phyloP scores from a whole-genome alignment of 2,888 invertebrate genomes.

The Lycia hirtaria region DNA sequence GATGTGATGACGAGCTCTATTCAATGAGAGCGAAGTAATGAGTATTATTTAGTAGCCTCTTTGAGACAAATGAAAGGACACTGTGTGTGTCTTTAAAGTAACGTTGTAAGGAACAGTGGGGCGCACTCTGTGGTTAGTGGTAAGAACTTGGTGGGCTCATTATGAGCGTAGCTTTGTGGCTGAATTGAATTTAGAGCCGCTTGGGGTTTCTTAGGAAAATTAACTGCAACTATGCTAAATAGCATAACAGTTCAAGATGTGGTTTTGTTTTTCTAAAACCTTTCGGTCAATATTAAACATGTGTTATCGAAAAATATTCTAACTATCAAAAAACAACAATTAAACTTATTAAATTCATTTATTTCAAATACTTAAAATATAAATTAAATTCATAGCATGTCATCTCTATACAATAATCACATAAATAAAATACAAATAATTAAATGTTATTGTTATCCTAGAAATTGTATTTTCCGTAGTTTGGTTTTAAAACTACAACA shows the following conservation, averaged over 20 bases:
- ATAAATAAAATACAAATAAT: no score
- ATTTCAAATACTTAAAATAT: no score
- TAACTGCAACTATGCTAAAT: conserved; percentile 4
- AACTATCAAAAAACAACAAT: no score
- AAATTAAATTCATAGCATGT: no score
- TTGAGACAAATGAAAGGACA: conserved; percentile 59
- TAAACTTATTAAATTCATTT: no score
- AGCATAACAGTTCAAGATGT: not conserved
- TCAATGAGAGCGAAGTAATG: conserved; percentile 50
- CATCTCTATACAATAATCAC: no score
- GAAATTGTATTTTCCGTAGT: no score
- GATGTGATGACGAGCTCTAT: conserved; percentile 61
- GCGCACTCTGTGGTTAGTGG: conserved; percentile 51
- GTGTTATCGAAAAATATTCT: no score
- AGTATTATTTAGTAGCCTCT: conserved; percentile 50
- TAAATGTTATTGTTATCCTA: no score
- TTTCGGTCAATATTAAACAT: no score
- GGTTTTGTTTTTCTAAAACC: no score
- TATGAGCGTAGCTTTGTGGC: conserved; percentile 56
- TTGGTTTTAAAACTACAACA: no score
- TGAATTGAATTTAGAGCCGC: conserved; percentile 47
- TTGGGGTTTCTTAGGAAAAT: conserved; percentile 37
- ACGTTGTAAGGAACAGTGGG: conserved; percentile 57
- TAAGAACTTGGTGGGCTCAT: conserved; percentile 55
- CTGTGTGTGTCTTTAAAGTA: conserved; percentile 37